phyloP scores from a whole-genome alignment of 2,113 vertebrate species.

The Hyla sarda region DNA sequence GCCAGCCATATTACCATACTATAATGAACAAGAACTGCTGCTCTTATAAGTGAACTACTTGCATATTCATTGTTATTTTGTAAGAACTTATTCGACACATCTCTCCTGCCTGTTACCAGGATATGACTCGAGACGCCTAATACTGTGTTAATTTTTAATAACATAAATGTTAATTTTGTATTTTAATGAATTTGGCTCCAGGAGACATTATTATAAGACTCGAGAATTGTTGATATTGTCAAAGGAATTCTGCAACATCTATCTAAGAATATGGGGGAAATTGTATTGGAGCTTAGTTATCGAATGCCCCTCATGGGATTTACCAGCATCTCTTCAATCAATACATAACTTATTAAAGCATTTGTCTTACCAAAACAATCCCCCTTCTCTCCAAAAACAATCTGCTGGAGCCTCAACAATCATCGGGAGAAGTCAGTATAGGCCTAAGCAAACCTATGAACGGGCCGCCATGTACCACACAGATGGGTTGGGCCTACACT shows the following conservation, averaged over 20 bases:
- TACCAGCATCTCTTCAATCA: not conserved
- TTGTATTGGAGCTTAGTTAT: not conserved
- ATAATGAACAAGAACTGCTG: too few species aligned
- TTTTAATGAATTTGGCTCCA: constrained; percentile 9
- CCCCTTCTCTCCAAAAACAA: too few species aligned
- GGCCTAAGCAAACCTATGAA: too few species aligned
- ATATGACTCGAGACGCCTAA: not conserved
- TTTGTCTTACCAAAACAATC: not conserved
- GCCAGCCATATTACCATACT: too few species aligned
- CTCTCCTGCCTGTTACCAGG: too few species aligned
- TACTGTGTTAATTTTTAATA: not conserved
- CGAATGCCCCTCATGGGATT: not conserved
- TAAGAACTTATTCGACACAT: too few species aligned
- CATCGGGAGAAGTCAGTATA: too few species aligned
- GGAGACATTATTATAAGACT: not conserved
- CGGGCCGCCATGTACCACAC: too few species aligned
- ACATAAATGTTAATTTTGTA: constrained; percentile 16
- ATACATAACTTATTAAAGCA: not conserved
- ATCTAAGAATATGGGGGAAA: not conserved
- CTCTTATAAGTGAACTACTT: too few species aligned
- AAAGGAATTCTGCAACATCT: not conserved
- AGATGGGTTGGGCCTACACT: too few species aligned
- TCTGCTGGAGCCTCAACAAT: too few species aligned
- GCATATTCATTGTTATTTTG: too few species aligned
- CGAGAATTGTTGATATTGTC: not conserved